Conservation (phyloP, 2,888 invertebrate species). For the Cataglyphis altisquamis region DNA sequence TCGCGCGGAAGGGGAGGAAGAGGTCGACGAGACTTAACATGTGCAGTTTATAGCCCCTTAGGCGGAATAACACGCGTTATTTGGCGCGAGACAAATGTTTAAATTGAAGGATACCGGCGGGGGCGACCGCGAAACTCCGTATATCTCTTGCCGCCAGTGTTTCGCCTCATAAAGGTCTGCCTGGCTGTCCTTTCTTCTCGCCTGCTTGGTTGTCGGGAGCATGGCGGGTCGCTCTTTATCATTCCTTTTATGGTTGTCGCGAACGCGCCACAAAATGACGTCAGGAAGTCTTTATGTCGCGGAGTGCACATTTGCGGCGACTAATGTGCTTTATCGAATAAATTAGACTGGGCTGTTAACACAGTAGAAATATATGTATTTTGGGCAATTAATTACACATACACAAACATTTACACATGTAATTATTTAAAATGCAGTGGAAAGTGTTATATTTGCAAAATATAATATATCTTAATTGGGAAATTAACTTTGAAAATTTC, state of each 20-base stretch:
- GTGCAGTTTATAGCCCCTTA: conserved; percentile 81
- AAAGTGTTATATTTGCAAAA: not conserved
- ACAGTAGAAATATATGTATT: not conserved
- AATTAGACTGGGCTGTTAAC: conserved; percentile 1
- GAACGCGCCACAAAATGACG: conserved; percentile 30
- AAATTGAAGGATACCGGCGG: conserved; percentile 69
- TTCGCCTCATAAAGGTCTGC: conserved; percentile 66
- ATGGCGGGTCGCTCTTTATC: conserved; percentile 25
- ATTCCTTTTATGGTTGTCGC: conserved; percentile 33
- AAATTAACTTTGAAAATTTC: not conserved
- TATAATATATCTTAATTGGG: not conserved
- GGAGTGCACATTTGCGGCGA: not conserved
- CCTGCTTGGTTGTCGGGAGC: conserved; percentile 26
- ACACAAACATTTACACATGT: not conserved
- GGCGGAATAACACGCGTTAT: conserved; percentile 82
- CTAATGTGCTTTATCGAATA: conserved; percentile 28
- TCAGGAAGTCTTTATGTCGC: conserved; percentile 14
- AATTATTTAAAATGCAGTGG: not conserved
- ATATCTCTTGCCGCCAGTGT: conserved; percentile 57
- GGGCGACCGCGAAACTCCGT: conserved; percentile 59
- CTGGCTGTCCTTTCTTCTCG: conserved; percentile 34
- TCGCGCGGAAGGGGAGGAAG: conserved; percentile 11
- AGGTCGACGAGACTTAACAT: conserved; percentile 76
- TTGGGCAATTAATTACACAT: not conserved
- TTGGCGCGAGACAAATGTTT: conserved; percentile 80